Conservation (phyloP, 2,888 invertebrate species). For the Cenopis cana region DNA sequence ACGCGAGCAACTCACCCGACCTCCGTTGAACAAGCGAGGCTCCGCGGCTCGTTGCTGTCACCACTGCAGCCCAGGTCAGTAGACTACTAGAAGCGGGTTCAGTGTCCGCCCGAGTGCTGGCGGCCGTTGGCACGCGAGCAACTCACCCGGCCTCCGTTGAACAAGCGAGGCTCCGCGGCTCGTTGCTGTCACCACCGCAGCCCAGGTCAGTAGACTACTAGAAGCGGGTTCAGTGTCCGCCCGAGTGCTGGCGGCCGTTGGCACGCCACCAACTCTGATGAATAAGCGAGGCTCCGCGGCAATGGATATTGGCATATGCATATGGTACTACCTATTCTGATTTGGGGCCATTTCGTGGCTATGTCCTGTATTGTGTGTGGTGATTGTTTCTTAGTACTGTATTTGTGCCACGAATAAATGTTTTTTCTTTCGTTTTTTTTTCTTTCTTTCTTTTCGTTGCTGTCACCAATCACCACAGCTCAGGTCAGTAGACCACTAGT, state of each 20-base stretch:
- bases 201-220: too few relatives aligned
- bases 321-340: too few relatives aligned
- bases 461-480: too few relatives aligned
- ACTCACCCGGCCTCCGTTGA: conserved; percentile 82
- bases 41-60: conserved; percentile 76
- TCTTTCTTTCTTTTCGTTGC: too few relatives aligned
- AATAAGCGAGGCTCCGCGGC: conserved; percentile 87
- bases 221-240: conserved; percentile 76
- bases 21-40: conserved; percentile 87
- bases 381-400: too few relatives aligned
- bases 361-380: too few relatives aligned
- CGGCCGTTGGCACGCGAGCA: conserved; percentile 64
- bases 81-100: too few relatives aligned
- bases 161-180: conserved; percentile 87
- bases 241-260: conserved; percentile 84
- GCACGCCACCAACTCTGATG: conserved; percentile 72
- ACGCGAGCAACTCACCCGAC: conserved; percentile 58
- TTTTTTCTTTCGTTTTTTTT: too few relatives aligned
- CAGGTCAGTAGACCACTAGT: conserved; percentile 68
- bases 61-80: too few relatives aligned
- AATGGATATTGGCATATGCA: too few relatives aligned
- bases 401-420: too few relatives aligned
- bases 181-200: conserved; percentile 51
- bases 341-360: too few relatives aligned
- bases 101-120: conserved; percentile 87